phyloP scores from a whole-genome alignment of 1,140 invertebrate genomes.

The Thalassaphorura encarpata region DNA sequence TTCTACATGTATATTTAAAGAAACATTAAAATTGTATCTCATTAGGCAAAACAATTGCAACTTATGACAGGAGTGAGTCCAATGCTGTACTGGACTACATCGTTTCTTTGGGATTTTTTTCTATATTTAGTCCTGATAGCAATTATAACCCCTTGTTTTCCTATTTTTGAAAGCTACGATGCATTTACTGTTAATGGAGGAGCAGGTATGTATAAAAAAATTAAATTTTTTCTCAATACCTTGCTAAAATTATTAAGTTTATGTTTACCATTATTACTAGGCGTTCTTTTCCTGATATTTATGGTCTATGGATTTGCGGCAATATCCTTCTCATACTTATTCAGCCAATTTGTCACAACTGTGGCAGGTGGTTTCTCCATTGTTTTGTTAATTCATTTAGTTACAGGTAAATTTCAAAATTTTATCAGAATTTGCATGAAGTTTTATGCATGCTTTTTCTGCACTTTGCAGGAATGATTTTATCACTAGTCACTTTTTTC shows the following conservation, averaged over 20 bases:
- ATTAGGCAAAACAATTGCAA: conserved; percentile 55
- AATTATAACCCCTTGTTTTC: neutral
- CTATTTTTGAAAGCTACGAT: neutral
- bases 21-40: conserved; percentile 39
- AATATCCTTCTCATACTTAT: conserved; percentile 23
- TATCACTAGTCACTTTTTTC: conserved; percentile 14
- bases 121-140: conserved; percentile 49
- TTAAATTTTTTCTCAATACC: neutral
- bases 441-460: neutral
- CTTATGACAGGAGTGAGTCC: conserved; percentile 66
- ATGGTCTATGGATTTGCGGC: conserved; percentile 22
- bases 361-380: conserved; percentile 21
- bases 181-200: neutral
- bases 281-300: conserved; percentile 17
- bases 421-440: neutral
- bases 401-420: neutral
- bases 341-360: conserved; percentile 14
- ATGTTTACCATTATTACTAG: neutral
- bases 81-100: conserved; percentile 57
- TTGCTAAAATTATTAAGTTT: neutral
- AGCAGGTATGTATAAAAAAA: neutral
- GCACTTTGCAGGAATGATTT: conserved; percentile 21
- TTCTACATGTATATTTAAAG: neutral
- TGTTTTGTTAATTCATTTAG: conserved; percentile 15
- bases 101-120: conserved; percentile 61